A percentile compares a stretch with the other conserved stretches of the same genome.
Conservation (phyloP, 1,140 invertebrate species). For the Popillia japonica region DNA sequence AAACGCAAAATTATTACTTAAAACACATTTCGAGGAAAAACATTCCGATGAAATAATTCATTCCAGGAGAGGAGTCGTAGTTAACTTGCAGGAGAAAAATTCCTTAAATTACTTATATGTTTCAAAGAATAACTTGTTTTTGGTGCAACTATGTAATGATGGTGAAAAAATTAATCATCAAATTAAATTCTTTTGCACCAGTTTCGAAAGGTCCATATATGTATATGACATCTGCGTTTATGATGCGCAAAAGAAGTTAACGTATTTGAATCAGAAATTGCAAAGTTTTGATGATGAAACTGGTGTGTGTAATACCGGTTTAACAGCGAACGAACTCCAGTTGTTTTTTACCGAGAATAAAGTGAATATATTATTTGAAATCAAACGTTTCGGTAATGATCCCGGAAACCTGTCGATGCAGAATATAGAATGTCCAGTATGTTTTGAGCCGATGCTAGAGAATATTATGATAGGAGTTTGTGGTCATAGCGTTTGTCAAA, state of each 20-base stretch:
- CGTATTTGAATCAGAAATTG: conserved; percentile 14
- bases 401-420: background rate
- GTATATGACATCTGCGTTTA: background rate
- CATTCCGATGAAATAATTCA: background rate
- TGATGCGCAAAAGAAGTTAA: background rate
- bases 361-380: background rate
- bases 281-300: background rate
- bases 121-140: conserved; percentile 1
- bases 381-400: background rate
- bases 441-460: background rate
- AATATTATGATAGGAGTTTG: conserved; percentile 8
- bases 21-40: background rate
- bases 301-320: background rate
- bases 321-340: background rate
- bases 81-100: background rate
- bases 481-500: conserved; percentile 7
- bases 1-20: background rate
- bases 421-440: conserved; percentile 6
- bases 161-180: conserved; percentile 10
- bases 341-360: background rate
- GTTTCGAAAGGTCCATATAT: background rate
- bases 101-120: background rate
- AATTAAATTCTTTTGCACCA: background rate
- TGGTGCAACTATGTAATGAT: background rate
- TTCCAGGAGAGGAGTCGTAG: background rate